Base-by-base conservation (phyloP, 1,140 invertebrate genomes). In the Drosophila novamexicana region DNA sequence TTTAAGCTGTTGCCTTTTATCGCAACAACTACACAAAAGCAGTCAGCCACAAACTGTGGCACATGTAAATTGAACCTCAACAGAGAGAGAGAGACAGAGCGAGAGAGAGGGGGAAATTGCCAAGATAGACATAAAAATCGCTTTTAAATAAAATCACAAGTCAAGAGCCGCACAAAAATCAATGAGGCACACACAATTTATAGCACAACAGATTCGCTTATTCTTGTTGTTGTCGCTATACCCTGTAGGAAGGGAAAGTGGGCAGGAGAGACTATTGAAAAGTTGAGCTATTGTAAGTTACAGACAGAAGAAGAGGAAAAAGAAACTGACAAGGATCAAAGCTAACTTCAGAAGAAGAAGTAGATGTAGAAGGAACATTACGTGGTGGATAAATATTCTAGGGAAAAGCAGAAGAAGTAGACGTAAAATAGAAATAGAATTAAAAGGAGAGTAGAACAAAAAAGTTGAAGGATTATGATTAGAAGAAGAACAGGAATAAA, bases 101-200 rank as follows among this genome's bases (percentile, higher is more conserved):
- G 16, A 34, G 2, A 10, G 14, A n/a, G 36, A 34, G 50, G 12
- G 50, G n/a, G n/a, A 36, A 18, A 6, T 36, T 66, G 45, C 14
- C 56, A 45, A 65, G 37, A 79, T 72, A 74, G 73, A 77, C 64
- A 72, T 64, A 36, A 65, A 65, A 79, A 58, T 67, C 54, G 59
- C 36, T 72, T 79, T 72, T 79, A 79, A 82, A 79, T 66, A 69
- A 79, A 82, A 82, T 82, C 76, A 79, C 58, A 72, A 83, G 70
- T 76, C 75, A 54, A 68, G 73, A 66, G 56, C 54, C 36, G 53
- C 49, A 39, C 32, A 54, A 68, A 64, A 82, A 79, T 76, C 81
- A 83, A 83, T 79, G 80, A 72, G 67, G 54, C 80, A 66, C 47
- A 68, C 56, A 77, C 39, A 83, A 84, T 83, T 83, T 84, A 83